Base-by-base conservation (phyloP, 2,113 vertebrate species). In the Etia nguti region DNA sequence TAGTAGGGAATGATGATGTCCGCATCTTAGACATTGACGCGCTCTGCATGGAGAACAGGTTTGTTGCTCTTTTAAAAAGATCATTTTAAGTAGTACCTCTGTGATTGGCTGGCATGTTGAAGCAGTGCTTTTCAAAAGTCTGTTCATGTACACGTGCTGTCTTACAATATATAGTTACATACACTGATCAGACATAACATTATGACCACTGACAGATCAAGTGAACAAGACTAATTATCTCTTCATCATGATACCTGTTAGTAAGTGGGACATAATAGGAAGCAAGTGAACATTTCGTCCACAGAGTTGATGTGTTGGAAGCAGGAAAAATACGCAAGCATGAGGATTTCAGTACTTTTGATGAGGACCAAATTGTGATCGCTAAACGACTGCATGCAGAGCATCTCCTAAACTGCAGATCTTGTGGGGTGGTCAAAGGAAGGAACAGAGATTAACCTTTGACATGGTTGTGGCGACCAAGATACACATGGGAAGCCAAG, bases 21-120 rank as follows among this genome's bases (percentile, higher is more conserved):
- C 97, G 97, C 2, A 97, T 99, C 80, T 96, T 99, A 0, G 99
- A 99, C 1, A 91, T 99, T 29, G 99, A 99, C 2, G 98, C 98
- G 1, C 96, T 99, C 1, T 99, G 99, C 89, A 98, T 99, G 98
- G 99, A 99, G 93, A 99, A 99, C 95, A 98, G 97, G 98, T 97
- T 55, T 75, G 87, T 84, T 48, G 1, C 3, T 7, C 18, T 52
- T 68, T 68, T 38, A 11, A 20, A 52, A 26, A 50, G 24, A 20
- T 50, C 1, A 48, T 48, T 75, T 77, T 77, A 29, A 77, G 70
- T 0, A 11, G 24, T 77, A 31, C 24, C 43, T 75, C 16, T 75
- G 43, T 75, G 29, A 55, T 52, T 79, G 75, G 29, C 65, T 70
- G 8, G 65, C 38, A 43, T 16, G 38, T 70, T 70, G 36, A 24